These are phyloP conservation scores for Nibea coibor DNA, from an alignment of 2,113 vertebrate genomes.

Conservation along the genomic window DNA sequence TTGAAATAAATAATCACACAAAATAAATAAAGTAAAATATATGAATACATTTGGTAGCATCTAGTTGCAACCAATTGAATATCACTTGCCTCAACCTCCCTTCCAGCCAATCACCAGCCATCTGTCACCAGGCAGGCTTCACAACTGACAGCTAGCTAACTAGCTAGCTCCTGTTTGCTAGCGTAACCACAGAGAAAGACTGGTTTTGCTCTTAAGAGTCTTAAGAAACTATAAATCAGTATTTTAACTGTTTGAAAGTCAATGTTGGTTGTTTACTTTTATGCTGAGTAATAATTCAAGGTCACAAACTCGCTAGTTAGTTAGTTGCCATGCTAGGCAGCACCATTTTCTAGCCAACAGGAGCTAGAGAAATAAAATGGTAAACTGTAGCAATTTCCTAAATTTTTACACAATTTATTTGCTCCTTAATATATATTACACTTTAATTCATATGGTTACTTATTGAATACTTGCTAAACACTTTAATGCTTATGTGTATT, in stretches of 20 bases:
- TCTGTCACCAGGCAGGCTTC: too few relatives aligned
- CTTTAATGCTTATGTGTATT: constrained; percentile 6
- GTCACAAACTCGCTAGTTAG: not conserved
- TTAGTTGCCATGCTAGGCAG: not conserved
- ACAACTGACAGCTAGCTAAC: not conserved
- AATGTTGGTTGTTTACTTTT: not conserved
- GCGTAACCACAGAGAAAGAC: not conserved
- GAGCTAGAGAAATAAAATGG: not conserved
- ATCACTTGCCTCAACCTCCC: too few relatives aligned
- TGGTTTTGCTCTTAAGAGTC: not conserved
- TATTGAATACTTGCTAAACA: not conserved
- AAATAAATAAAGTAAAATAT: not conserved
- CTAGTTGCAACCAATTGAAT: too few relatives aligned
- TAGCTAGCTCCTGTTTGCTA: not conserved
- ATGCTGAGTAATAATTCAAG: not conserved
- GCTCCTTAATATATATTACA: not conserved
- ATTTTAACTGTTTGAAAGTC: not conserved
- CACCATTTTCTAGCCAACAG: not conserved
- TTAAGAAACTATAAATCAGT: not conserved
- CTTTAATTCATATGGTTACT: not conserved
- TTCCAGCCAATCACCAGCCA: too few relatives aligned
- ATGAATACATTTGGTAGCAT: not conserved
- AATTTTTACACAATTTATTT: not conserved
- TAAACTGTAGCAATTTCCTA: not conserved
- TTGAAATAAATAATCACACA: not conserved